Base-by-base conservation (phyloP, 2,888 invertebrate genomes). In the Acanthopleura granulata region DNA sequence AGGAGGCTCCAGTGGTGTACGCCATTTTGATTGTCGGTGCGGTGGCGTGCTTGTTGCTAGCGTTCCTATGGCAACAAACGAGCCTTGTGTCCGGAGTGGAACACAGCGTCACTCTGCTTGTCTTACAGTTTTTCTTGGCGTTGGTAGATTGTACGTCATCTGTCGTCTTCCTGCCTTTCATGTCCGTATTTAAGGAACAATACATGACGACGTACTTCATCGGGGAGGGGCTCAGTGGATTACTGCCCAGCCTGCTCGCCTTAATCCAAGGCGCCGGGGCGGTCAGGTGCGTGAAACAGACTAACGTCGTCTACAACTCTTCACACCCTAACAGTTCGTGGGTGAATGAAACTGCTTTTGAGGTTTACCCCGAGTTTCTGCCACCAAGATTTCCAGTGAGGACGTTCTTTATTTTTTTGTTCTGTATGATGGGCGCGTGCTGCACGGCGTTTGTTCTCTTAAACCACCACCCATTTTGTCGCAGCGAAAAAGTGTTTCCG, bases 121-220 rank as follows among this genome's bases (percentile, higher is more conserved):
- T 92, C 50, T 90, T 95, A 16, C 93, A 94, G 3, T 94, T 94
- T 87, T 93, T 93, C 85, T 92, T 94, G 77, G 93, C 94, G 18
- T 89, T 94, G 49, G 94, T 95, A n/a, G 95, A 96, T 79, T 95
- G 96, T 89, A 95, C 95, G 27, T 95, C 95, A 81, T 95, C 96
- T 0, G 95, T 97, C 76, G 92, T 96, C 16, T 97, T 95, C 88
- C 94, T 96, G 91, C 96, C 96, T 9, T 96, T 95, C 89, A 94
- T 97, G 93, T 93, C 91, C 0, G 83, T 89, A 82, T 95, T 94
- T 88, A 88, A 90, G 40, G 93, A 94, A 76, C 92, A 93, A 72
- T 97, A 96, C 88, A 92, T 97, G 81, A 93, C 94, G 0, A 95
- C 95, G 0, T 96, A 95, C 89, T 93, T 96, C 79, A 93, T 86